Evolutionary conservation across 2,113 vertebrate species (phyloP).

Genomic region (Plecturocebus donacophilus): DNA sequence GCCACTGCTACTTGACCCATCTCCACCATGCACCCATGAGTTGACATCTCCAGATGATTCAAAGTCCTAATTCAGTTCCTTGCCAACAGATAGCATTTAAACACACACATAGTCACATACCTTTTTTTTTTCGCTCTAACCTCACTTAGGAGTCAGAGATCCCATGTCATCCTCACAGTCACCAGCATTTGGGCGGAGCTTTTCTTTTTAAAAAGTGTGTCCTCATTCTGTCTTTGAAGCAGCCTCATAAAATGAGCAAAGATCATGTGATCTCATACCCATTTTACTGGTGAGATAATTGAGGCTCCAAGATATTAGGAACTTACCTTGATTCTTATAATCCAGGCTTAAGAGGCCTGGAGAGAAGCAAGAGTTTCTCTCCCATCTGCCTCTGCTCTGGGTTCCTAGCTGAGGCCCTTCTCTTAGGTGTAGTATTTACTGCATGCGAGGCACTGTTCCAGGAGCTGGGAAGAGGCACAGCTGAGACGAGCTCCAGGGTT

Average conservation of each 20-base stretch:
- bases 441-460: background rate
- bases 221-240: background rate
- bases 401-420: background rate
- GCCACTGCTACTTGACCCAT: background rate
- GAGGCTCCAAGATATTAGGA: background rate
- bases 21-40: background rate
- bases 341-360: background rate
- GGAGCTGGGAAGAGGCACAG: background rate
- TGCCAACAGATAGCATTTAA: background rate
- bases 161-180: background rate
- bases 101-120: accelerated
- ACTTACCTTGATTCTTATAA: background rate
- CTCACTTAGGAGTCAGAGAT: background rate
- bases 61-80: background rate
- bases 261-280: background rate
- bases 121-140: background rate
- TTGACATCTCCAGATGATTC: background rate
- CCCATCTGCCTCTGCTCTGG: background rate
- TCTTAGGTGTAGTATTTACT: background rate
- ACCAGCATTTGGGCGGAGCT: background rate
- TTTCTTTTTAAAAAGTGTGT: background rate
- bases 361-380: background rate
- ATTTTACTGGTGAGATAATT: background rate
- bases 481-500: background rate
- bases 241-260: background rate